Evolutionary conservation across 2,113 vertebrate species (phyloP), one percentile per base, ranked within the genome.

Genomic region (Galbula dea): DNA sequence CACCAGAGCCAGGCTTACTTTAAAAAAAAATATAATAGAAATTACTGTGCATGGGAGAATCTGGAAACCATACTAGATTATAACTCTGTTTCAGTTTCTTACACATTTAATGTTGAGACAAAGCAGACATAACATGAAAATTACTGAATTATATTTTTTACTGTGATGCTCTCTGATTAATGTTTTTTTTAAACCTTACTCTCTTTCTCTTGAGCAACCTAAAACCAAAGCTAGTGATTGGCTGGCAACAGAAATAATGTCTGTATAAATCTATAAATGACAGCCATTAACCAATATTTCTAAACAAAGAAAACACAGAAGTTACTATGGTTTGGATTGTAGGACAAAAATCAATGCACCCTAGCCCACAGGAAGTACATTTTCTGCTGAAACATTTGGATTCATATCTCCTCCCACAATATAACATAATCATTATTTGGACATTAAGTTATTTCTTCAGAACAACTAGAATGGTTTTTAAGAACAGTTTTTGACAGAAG

Each of bases 11-110:
- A 63, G 69, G 62, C 51, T 58, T 95, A 61, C 36, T 89, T 37
- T 9, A 2, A 15, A 43, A 66, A 51, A 32, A 66, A 37, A 26
- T 30, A 12, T n/a, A n/a, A n/a, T n/a, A n/a, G n/a, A n/a, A n/a
- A n/a, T n/a, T 29, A 41, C 17, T 37, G 19, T 2, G 1, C 9
- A 27, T 15, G 34, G 29, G 27, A 65, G 21, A 94, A 91, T 76
- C 72, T 95, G 57, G 71, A 96, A 95, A 93, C 15, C 6, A 65
- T 94, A 86, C 48, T 67, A 89, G 61, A 88, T 88, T 83, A 89
- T 78, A 69, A 91, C 95, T 88, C 54, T 92, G 29, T 84, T 51
- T 87, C 66, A 43, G 57, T 71, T 90, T 93, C 57, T 94, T 88
- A 66, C 9, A 73, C 54, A 87, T 91, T 12, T 88, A 57, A 90